These are phyloP conservation scores for Galbula dea DNA, from an alignment of 2,113 vertebrate genomes.

Conservation along the genomic window DNA sequence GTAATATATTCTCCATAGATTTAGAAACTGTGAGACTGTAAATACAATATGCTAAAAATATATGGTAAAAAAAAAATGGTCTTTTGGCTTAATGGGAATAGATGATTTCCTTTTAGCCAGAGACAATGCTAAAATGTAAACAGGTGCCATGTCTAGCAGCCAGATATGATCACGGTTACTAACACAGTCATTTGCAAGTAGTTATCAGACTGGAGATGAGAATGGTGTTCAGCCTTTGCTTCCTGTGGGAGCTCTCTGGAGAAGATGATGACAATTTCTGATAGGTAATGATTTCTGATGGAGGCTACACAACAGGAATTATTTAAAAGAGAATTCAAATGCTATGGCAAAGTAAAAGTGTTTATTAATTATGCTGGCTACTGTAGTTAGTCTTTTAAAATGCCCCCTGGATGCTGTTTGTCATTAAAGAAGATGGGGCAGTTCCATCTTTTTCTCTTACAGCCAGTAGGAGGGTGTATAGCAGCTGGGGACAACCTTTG, in stretches of 20 bases:
- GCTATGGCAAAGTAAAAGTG: neutral
- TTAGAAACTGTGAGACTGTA: neutral
- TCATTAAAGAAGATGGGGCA: neutral
- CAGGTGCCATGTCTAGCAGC: neutral
- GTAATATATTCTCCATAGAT: neutral
- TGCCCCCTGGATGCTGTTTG: neutral
- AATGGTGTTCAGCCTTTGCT: neutral
- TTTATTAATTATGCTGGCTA: neutral
- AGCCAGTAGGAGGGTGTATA: neutral
- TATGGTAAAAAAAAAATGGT: neutral
- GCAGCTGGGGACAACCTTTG: neutral
- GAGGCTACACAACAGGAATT: neutral
- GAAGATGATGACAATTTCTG: neutral
- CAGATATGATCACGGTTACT: neutral
- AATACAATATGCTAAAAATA: neutral
- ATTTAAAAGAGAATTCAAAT: neutral
- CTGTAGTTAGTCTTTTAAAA: neutral
- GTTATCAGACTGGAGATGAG: neutral
- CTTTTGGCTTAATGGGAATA: neutral
- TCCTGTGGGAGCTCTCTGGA: neutral
- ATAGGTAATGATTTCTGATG: neutral
- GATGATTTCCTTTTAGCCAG: neutral
- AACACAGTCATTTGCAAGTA: fast-evolving
- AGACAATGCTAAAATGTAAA: neutral
- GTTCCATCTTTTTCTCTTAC: neutral